These are phyloP conservation scores for Gibbula magus DNA, from an alignment of 2,888 invertebrate species.

Conservation along the genomic window DNA sequence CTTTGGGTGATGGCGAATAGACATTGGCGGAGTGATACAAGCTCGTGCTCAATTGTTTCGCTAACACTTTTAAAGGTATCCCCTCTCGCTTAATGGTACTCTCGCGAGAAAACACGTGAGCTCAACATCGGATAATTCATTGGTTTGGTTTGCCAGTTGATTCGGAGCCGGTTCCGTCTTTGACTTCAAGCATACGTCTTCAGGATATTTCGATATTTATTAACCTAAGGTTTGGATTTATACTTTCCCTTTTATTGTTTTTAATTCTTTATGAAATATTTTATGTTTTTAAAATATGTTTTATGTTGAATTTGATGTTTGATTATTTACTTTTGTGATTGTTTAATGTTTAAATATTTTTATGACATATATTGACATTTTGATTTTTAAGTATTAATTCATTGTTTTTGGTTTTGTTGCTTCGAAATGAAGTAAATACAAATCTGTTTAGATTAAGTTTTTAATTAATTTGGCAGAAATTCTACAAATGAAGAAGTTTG, in stretches of 20 bases:
- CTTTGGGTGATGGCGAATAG: constrained; percentile 21
- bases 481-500: background rate
- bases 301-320: background rate
- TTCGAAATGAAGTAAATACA: background rate
- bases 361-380: background rate
- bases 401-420: background rate
- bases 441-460: background rate
- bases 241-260: no score
- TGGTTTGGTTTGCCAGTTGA: no score
- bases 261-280: no score
- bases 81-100: background rate
- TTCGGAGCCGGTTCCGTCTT: no score
- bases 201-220: no score
- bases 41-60: constrained; percentile 10
- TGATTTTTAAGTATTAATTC: background rate
- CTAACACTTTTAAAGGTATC: constrained; percentile 22
- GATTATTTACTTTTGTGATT: background rate
- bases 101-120: constrained; percentile 15
- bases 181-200: no score
- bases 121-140: no score
- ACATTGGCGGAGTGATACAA: constrained; percentile 21
- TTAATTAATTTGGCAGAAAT: background rate
- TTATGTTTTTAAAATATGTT: background rate
- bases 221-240: no score
- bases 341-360: background rate